phyloP scores from a whole-genome alignment of 2,888 invertebrate genomes.

The Phania funesta region DNA sequence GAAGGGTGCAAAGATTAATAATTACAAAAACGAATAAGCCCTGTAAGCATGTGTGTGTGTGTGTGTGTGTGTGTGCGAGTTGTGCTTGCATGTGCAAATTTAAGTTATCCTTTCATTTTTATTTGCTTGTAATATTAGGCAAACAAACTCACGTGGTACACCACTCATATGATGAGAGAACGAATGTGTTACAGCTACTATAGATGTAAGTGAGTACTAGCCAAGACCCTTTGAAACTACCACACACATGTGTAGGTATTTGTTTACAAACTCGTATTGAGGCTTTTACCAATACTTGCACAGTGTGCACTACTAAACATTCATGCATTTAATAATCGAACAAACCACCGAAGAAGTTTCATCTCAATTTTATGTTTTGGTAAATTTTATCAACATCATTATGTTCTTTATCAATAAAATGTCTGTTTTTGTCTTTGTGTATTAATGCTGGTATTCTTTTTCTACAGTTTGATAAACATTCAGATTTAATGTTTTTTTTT shows the following conservation, averaged over 20 bases:
- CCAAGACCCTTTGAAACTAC: background rate
- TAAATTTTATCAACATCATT: slow-evolving; percentile 13
- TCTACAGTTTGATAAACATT: too few relatives aligned
- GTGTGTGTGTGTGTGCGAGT: background rate
- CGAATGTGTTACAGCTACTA: too few relatives aligned
- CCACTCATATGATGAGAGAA: slow-evolving; percentile 39
- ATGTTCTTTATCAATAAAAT: background rate
- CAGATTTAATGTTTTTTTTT: too few relatives aligned
- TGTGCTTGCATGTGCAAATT: background rate
- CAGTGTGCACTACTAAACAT: too few relatives aligned
- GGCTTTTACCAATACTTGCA: too few relatives aligned
- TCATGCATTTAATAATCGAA: background rate
- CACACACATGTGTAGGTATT: background rate
- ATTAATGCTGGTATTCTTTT: background rate
- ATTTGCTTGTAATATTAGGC: slow-evolving; percentile 36
- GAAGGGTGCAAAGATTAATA: background rate
- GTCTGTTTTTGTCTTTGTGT: background rate
- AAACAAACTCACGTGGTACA: slow-evolving; percentile 42
- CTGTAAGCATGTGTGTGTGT: background rate
- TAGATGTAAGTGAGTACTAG: background rate
- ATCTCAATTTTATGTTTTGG: background rate
- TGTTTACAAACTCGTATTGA: too few relatives aligned
- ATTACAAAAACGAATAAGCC: background rate
- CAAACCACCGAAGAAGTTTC: background rate
- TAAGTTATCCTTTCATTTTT: slow-evolving; percentile 29